Percentiles rank a stretch among this genome's conserved stretches.
Conservation (phyloP, 2,888 invertebrate species). For the Lydus trimaculatus region DNA sequence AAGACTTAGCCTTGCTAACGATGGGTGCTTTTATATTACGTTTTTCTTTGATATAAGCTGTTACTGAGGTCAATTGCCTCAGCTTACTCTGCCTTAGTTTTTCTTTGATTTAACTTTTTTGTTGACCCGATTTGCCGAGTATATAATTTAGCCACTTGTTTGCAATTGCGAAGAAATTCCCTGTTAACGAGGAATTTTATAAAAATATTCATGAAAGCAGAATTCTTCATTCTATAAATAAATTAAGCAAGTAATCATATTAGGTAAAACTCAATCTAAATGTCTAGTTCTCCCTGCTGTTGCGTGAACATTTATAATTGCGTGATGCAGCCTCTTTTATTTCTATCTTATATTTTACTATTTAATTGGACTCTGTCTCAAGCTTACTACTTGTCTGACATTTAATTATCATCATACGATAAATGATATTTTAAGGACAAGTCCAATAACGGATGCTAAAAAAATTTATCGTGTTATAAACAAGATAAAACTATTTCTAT, state of each 20-base stretch:
- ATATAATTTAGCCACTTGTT: too few species aligned
- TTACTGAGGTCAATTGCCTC: too few species aligned
- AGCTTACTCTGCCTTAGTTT: too few species aligned
- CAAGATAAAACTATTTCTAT: not conserved
- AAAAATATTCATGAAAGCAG: too few species aligned
- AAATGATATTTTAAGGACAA: conserved; percentile 8
- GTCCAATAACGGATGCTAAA: not conserved
- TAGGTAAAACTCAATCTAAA: not conserved
- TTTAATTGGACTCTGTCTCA: conserved; percentile 31
- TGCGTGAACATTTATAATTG: conserved; percentile 24
- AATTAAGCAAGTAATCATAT: not conserved
- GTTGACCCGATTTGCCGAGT: too few species aligned
- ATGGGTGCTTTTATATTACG: too few species aligned
- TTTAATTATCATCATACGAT: conserved; percentile 27
- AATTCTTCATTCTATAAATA: too few species aligned
- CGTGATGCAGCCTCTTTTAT: conserved; percentile 27
- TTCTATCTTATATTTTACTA: conserved; percentile 34
- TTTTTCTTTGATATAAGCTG: too few species aligned
- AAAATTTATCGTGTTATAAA: not conserved
- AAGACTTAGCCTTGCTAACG: too few species aligned
- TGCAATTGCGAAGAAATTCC: too few species aligned
- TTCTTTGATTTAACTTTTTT: too few species aligned
- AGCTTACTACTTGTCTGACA: conserved; percentile 23
- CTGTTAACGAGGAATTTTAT: too few species aligned
- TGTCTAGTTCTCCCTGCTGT: not conserved